Percentiles rank a stretch among this genome's conserved stretches.
Evolutionary conservation across 2,888 invertebrate species (phyloP).

Genomic region (Dicranocentrus wangi): DNA sequence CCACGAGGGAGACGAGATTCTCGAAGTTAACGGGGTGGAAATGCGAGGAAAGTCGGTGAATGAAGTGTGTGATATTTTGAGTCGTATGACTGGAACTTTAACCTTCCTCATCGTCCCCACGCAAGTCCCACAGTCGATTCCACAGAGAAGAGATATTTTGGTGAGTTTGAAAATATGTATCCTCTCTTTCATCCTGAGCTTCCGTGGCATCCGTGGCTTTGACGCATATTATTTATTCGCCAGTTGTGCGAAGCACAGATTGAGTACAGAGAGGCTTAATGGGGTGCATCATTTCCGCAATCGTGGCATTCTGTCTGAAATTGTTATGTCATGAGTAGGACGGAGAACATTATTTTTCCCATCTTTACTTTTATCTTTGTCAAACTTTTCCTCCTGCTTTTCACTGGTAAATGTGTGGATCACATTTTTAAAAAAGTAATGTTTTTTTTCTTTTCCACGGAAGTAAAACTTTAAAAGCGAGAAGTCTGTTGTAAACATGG

Average conservation of each 20-base stretch:
- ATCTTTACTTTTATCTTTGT: no score
- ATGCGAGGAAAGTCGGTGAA: conserved; percentile 97
- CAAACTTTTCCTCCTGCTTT: no score
- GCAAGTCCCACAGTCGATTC: conserved; percentile 75
- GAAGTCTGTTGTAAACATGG: conserved; percentile 1
- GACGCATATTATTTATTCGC: conserved; percentile 43
- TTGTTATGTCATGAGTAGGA: background rate
- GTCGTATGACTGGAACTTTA: conserved; percentile 93
- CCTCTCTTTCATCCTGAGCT: background rate
- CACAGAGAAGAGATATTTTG: conserved; percentile 73
- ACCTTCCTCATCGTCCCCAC: conserved; percentile 92
- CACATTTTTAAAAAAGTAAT: no score
- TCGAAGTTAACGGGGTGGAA: conserved; percentile 96
- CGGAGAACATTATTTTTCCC: no score
- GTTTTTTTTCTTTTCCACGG: no score
- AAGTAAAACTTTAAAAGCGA: background rate
- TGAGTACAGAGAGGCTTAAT: conserved; percentile 6
- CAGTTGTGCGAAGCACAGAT: background rate
- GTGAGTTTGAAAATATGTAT: conserved; percentile 72
- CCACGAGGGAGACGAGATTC: conserved; percentile 96
- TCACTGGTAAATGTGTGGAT: no score
- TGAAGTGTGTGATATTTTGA: conserved; percentile 96
- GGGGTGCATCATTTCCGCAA: conserved; percentile 51
- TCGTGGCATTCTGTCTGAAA: conserved; percentile 22
- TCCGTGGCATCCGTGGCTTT: conserved; percentile 10